Evolutionary conservation across 2,888 invertebrate species (phyloP).

Genomic region (Ophion costatus): DNA sequence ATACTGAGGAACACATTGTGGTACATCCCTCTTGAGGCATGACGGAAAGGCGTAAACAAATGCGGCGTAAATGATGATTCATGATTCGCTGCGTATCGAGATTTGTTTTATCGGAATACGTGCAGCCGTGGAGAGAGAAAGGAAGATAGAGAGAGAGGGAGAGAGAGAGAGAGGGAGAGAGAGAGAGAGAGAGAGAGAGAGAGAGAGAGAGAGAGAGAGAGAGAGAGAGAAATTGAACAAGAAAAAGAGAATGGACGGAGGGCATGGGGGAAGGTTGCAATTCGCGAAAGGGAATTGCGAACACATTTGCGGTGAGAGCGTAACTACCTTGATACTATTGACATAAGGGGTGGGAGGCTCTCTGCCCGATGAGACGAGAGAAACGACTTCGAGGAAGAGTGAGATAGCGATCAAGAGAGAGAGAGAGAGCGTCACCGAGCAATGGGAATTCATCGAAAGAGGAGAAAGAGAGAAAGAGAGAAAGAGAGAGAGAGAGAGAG

Average conservation of each 20-base stretch:
- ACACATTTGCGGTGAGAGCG: slow-evolving; percentile 32
- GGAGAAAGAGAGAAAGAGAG: slow-evolving; percentile 36
- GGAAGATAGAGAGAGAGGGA: too few species aligned
- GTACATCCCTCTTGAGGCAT: slow-evolving; percentile 22
- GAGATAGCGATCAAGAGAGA: slow-evolving; percentile 17
- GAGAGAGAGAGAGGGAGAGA: too few species aligned
- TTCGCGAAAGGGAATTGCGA: slow-evolving; percentile 36
- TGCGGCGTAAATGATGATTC: slow-evolving; percentile 6
- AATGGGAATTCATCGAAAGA: slow-evolving; percentile 23
- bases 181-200: too few species aligned
- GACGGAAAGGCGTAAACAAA: slow-evolving; percentile 10
- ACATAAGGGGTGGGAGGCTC: slow-evolving; percentile 23
- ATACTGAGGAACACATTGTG: background rate
- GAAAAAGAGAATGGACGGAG: background rate
- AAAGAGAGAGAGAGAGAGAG: slow-evolving; percentile 11
- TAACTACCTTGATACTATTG: slow-evolving; percentile 30
- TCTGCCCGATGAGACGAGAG: slow-evolving; percentile 55
- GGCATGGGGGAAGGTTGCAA: background rate
- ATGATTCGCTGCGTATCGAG: slow-evolving; percentile 64
- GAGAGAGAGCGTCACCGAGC: slow-evolving; percentile 26
- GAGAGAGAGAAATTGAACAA: slow-evolving; percentile 28
- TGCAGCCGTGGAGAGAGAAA: background rate
- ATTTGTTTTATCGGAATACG: slow-evolving; percentile 76
- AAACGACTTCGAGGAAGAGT: slow-evolving; percentile 44
- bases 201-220: background rate